These are phyloP conservation scores for Phyllopteryx taeniolatus DNA, from an alignment of 2,113 vertebrate genomes.

Conservation along the genomic window DNA sequence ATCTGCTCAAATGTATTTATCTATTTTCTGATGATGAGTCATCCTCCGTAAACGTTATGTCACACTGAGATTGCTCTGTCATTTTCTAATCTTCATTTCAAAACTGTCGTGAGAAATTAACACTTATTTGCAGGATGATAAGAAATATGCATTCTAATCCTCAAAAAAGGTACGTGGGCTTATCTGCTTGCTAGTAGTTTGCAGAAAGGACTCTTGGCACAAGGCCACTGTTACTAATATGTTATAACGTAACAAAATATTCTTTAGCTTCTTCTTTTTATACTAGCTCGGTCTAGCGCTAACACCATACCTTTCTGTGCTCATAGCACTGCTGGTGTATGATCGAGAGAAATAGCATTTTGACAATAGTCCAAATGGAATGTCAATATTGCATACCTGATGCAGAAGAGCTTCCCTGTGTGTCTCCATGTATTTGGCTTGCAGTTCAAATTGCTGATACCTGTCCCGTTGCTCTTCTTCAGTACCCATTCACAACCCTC, in stretches of 20 bases:
- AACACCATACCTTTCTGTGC: constrained; percentile 16
- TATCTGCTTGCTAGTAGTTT: background rate
- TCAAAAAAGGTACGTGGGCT: background rate
- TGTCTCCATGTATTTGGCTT: constrained; percentile 55
- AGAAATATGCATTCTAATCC: background rate
- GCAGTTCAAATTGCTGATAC: constrained; percentile 34
- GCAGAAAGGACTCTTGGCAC: constrained; percentile 24
- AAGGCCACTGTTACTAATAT: constrained; percentile 14
- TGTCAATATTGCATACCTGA: constrained; percentile 38
- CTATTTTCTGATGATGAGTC: constrained; percentile 35
- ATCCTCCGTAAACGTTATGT: constrained; percentile 37
- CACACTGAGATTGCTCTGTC: constrained; percentile 20
- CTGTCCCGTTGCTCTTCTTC: constrained; percentile 55
- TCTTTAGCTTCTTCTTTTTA: constrained; percentile 22
- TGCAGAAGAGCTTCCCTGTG: constrained; percentile 36
- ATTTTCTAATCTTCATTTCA: constrained; percentile 35
- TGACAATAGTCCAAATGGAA: constrained; percentile 44
- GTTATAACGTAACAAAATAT: constrained; percentile 35
- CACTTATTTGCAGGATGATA: background rate
- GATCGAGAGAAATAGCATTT: constrained; percentile 34
- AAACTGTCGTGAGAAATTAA: background rate
- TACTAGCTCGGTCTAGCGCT: constrained; percentile 20
- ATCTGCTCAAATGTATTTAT: constrained; percentile 31
- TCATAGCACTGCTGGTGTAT: constrained; percentile 15
- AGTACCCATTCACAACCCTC: constrained; percentile 63